Evolutionary conservation across 2,113 vertebrate genomes (phyloP), one percentile per base, ranked within the genome.

Genomic region (Datnioides undecimradiatus): DNA sequence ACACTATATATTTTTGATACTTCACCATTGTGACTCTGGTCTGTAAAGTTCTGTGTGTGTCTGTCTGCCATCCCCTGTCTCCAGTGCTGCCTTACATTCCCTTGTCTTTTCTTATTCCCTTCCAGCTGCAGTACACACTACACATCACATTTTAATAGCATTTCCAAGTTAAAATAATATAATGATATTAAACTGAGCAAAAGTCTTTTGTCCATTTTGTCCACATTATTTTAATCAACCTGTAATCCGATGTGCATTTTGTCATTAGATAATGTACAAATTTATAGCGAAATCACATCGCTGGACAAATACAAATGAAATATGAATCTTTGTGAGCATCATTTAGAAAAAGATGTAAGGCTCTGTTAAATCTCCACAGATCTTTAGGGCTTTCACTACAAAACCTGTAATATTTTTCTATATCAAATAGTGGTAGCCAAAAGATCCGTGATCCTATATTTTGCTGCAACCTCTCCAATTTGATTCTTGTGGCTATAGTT

Each of bases 11-110:
- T 29, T 38, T 40, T 33, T 13, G 16, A 25, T 8, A 14, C 36
- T 9, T 25, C 16, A 19, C 23, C 36, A 5, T 40, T 49, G 51
- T 9, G 52, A 33, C 52, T 55, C 25, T 63, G 10, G 0, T 52
- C 67, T 82, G 17, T 23, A 46, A 10, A 27, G 21, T 17, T 5
- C n/a, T 17, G 59, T 9, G 36, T 79, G 48, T 80, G 9, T 48
- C 62, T 46, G 57, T 64, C 74, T 73, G 43, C 41, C 68, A 58
- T 87, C 65, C 29, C 23, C 65, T 74, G 62, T 82, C 45, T 82
- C 43, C 54, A 25, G 45, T 82, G 76, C 34, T 43, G 62, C 78
- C 31, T 62, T 52, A 36, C 29, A 67, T 69, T 59, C 58, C 45
- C 3, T 34, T n/a, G 14, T 8, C 19, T 73, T 84, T 78, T n/a